Conservation (phyloP, 2,113 vertebrate species). For the Nestor notabilis region DNA sequence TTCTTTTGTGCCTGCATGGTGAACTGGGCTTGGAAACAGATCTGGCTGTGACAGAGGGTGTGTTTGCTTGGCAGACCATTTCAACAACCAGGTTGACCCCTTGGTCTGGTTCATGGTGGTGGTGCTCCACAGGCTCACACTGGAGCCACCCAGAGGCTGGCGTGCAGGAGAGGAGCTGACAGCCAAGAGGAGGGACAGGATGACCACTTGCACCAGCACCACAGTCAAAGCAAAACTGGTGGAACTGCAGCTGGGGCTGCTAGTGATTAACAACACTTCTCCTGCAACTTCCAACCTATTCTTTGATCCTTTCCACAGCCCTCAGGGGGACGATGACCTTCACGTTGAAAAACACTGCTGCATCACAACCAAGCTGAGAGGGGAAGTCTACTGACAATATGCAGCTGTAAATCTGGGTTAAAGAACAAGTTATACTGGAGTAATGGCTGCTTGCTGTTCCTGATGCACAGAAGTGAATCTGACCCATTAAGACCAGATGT, state of each 20-base stretch:
- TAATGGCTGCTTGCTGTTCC: neutral
- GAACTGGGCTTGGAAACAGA: neutral
- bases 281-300: neutral
- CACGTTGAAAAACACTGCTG: neutral
- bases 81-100: rapidly evolving
- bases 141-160: neutral
- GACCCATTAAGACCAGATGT: neutral
- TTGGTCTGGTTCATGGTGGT: neutral
- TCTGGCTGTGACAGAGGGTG: rapidly evolving
- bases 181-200: neutral
- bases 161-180: neutral
- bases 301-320: neutral
- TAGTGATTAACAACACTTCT: neutral
- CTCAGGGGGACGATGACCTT: neutral
- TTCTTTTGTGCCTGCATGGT: neutral
- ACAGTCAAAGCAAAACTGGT: neutral
- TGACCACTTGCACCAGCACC: rapidly evolving
- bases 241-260: neutral
- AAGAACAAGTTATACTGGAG: neutral
- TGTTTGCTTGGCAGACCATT: neutral
- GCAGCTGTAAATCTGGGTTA: slow-evolving; percentile 1
- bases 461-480: neutral
- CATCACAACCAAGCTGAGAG: neutral
- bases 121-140: rapidly evolving
- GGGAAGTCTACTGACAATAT: neutral